Conservation (phyloP, 2,797 vertebrate genomes). For the Bradypus variegatus region DNA sequence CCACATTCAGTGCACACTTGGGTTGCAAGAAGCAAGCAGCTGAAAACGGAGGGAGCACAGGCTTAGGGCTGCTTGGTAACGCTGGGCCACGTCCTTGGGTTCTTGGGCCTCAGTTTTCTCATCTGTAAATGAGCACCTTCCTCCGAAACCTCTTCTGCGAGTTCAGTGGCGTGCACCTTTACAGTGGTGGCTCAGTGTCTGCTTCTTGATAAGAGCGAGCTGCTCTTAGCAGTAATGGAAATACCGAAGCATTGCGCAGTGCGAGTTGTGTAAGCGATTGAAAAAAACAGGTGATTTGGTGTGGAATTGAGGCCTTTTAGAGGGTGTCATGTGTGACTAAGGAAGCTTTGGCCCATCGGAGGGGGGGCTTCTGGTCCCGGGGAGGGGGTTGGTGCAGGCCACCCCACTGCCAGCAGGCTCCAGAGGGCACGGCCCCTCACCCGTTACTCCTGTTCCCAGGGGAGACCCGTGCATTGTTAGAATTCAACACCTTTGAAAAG, state of each 20-base stretch:
- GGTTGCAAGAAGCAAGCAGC: not conserved
- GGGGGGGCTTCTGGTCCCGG: not conserved
- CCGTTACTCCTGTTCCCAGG: not conserved
- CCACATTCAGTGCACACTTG: not conserved
- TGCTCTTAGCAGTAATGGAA: not conserved
- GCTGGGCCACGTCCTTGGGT: not conserved
- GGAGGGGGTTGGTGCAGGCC: not conserved
- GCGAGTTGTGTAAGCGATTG: not conserved
- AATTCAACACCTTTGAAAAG: not conserved
- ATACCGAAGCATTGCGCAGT: fast-evolving
- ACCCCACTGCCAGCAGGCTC: not conserved
- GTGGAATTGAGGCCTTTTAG: not conserved
- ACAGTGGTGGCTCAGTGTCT: not conserved
- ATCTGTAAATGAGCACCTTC: not conserved
- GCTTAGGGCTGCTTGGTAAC: not conserved
- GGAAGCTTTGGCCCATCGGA: not conserved
- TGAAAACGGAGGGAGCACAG: fast-evolving
- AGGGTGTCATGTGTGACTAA: not conserved
- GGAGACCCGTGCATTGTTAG: not conserved
- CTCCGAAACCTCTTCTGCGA: not conserved
- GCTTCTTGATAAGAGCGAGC: not conserved
- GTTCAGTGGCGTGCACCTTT: not conserved
- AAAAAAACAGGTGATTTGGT: not conserved
- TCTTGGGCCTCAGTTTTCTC: not conserved
- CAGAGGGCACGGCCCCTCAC: too few relatives aligned